Evolutionary conservation across 2,888 invertebrate genomes (phyloP), one percentile per base, ranked within the genome.

Genomic region (Drosophila fungiperda): DNA sequence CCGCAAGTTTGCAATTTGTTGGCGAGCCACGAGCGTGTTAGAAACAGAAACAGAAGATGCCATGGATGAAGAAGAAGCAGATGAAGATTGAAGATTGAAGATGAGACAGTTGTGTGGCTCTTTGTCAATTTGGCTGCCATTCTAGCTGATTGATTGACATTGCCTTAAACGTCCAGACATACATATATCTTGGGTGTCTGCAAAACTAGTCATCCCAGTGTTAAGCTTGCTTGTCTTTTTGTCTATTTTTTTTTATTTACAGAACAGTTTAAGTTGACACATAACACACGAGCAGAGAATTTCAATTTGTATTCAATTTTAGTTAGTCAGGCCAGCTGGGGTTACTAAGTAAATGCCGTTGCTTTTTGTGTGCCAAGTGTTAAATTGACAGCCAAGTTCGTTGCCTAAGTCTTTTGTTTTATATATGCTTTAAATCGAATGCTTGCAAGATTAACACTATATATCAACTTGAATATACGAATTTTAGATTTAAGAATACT

Each of bases 131-230:
- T 89, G 73, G 63, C 83, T 87, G 87, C 83, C 87, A 89, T 68
- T 70, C 61, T 60, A 20, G 73, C 77, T 87, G 89, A 87, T 83
- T 89, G 90, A 89, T 89, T 89, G 85, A 87, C 85, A 85, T 84
- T 87, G 85, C 70, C 88, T 80, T 73, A 82, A 84, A 87, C 82
- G 88, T 68, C 76, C 83, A 45, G 45, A 45, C 45, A 45, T 8
- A 45, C 76, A 83, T 87, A 78, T 78, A 83, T 77, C 64, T 70
- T 42, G 42, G 57, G 64, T 64, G 59, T 55, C 45, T 48, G 42
- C n/a, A n/a, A 11, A n/a, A 45, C 45, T 45, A 45, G 20, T 23
- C 23, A 45, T 15, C 15, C 20, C 26, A 1, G 45, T 23, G 26
- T 45, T 45, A 45, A 45, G 23, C 45, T 45, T 45, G 45, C 45